A percentile compares a stretch with the other conserved stretches of the same genome.
Evolutionary conservation across 2,113 vertebrate genomes (phyloP).

Genomic region (Siniperca knerii): DNA sequence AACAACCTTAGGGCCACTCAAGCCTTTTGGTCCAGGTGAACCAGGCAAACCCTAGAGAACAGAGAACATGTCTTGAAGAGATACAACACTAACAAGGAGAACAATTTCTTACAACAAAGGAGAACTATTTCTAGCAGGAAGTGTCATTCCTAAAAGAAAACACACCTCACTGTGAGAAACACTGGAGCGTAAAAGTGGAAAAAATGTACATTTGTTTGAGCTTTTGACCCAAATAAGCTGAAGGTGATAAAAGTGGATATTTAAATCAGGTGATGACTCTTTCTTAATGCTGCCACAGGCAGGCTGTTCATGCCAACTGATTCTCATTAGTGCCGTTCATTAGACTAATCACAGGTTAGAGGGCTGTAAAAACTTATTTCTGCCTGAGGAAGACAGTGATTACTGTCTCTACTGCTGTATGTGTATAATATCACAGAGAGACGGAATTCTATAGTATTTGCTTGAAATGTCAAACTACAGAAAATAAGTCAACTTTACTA

Average conservation of each 20-base stretch:
- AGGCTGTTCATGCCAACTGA: slow-evolving; percentile 19
- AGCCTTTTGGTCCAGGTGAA: slow-evolving; percentile 89
- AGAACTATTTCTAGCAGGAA: neutral
- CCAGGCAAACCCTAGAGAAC: slow-evolving; percentile 92
- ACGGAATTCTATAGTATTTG: neutral
- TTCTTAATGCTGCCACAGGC: neutral
- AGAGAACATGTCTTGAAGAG: slow-evolving; percentile 19
- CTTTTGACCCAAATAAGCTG: slow-evolving; percentile 43
- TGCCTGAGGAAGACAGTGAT: slow-evolving; percentile 23
- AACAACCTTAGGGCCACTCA: slow-evolving; percentile 90
- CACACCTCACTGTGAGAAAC: neutral
- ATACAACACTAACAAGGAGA: neutral
- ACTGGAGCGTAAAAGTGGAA: neutral
- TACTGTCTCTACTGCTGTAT: neutral
- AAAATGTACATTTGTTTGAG: slow-evolving; percentile 11
- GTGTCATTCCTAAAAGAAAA: neutral
- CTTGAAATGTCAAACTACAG: neutral
- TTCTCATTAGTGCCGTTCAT: slow-evolving; percentile 39
- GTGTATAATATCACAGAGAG: neutral
- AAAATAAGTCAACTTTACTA: neutral
- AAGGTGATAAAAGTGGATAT: slow-evolving; percentile 19
- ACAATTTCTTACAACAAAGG: neutral
- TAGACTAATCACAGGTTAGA: slow-evolving; percentile 50
- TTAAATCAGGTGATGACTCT: slow-evolving; percentile 21
- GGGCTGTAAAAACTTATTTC: slow-evolving; percentile 11